These are phyloP conservation scores for Calyptommatus sinebrachiatus DNA, from an alignment of 2,113 vertebrate genomes.

Conservation along the genomic window DNA sequence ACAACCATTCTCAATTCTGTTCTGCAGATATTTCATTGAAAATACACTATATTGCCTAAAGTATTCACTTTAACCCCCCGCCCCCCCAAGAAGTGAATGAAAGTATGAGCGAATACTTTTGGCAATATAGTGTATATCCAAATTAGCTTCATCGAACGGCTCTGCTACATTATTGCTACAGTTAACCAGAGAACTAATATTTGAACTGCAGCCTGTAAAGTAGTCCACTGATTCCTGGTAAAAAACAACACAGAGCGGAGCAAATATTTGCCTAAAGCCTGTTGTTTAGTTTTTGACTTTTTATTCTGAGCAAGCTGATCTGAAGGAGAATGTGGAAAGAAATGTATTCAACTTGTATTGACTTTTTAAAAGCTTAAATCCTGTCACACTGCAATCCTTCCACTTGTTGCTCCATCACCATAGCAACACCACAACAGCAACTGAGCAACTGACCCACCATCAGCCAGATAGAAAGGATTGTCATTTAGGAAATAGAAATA, in stretches of 20 bases:
- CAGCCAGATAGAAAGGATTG: background rate
- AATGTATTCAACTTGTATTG: background rate
- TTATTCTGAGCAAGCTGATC: background rate
- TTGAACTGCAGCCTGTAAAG: background rate
- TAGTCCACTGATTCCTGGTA: background rate
- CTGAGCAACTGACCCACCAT: background rate
- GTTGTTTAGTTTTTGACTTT: background rate
- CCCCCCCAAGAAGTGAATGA: no score
- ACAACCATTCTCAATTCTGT: no score
- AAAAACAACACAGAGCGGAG: background rate
- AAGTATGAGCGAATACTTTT: no score
- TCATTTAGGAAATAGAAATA: background rate
- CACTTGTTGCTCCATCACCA: conserved; percentile 8
- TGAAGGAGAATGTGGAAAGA: background rate
- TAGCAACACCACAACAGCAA: conserved; percentile 12
- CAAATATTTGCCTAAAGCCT: background rate
- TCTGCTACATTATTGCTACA: background rate
- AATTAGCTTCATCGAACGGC: background rate
- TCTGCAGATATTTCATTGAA: no score
- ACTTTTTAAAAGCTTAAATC: background rate
- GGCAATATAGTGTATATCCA: background rate
- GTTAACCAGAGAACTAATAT: background rate
- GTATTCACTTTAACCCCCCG: no score
- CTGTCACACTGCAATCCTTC: background rate
- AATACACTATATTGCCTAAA: no score